These are phyloP conservation scores for Denticeps clupeoides DNA, from an alignment of 2,797 vertebrate species.

Conservation along the genomic window DNA sequence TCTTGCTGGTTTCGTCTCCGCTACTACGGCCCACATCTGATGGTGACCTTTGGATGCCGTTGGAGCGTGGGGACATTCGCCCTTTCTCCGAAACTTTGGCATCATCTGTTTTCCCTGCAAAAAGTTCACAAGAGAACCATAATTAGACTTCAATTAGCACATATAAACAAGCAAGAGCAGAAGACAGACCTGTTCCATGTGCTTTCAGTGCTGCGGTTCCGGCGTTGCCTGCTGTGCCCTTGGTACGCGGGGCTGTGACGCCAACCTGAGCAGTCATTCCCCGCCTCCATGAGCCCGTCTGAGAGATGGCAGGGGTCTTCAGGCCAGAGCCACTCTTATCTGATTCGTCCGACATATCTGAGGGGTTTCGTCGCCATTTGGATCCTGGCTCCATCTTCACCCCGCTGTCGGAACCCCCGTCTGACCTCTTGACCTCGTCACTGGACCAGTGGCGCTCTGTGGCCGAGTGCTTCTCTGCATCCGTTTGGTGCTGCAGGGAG, in stretches of 20 bases:
- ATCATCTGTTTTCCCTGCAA: constrained; percentile 87
- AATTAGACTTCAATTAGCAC: not conserved
- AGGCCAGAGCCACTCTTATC: constrained; percentile 81
- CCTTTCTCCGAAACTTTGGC: constrained; percentile 95
- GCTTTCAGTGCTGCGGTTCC: constrained; percentile 62
- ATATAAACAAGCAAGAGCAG: not conserved
- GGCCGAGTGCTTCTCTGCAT: constrained; percentile 82
- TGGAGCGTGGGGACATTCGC: constrained; percentile 72
- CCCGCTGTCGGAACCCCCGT: constrained; percentile 76
- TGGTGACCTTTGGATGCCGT: constrained; percentile 79
- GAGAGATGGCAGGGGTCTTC: constrained; percentile 72
- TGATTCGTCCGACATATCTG: constrained; percentile 85
- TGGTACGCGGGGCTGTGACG: constrained; percentile 81
- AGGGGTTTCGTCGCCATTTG: constrained; percentile 83
- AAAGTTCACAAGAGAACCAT: not conserved
- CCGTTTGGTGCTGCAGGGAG: constrained; percentile 63
- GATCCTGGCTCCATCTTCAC: constrained; percentile 76
- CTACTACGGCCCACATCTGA: constrained; percentile 86
- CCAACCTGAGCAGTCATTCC: constrained; percentile 94
- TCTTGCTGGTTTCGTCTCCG: constrained; percentile 80
- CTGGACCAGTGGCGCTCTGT: constrained; percentile 68
- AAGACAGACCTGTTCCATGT: constrained; percentile 69
- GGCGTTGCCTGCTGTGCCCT: constrained; percentile 53
- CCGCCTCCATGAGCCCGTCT: constrained; percentile 89
- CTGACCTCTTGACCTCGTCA: constrained; percentile 80